phyloP scores from a whole-genome alignment of 2,113 vertebrate species.

The Pionites leucogaster region DNA sequence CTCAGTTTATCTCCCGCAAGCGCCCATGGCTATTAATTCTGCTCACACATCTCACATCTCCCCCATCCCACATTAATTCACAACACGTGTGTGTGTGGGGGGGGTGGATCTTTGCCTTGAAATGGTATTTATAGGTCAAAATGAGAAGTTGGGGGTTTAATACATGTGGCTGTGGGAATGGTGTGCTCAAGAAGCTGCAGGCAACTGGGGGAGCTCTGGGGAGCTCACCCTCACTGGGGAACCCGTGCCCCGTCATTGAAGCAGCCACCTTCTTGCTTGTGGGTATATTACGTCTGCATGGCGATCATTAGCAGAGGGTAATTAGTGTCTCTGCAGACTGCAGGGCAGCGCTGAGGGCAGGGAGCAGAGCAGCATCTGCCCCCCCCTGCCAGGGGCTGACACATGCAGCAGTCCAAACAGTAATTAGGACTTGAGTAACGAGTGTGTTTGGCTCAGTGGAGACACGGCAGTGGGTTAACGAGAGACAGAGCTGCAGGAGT shows the following conservation, averaged over 20 bases:
- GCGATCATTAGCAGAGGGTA: not conserved
- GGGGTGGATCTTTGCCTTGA: not conserved
- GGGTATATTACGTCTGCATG: not conserved
- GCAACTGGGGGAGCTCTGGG: not conserved
- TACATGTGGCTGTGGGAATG: not conserved
- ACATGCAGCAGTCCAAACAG: not conserved
- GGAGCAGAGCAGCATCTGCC: not conserved
- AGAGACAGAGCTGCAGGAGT: not conserved
- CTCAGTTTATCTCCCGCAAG: not conserved
- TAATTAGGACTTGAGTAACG: not conserved
- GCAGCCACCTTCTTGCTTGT: not conserved
- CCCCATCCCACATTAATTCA: not conserved
- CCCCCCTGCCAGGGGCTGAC: not conserved
- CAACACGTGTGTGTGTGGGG: not conserved
- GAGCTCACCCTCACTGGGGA: not conserved
- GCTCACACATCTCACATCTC: not conserved
- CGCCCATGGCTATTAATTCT: not conserved
- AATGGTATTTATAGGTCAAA: not conserved
- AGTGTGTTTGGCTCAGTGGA: not conserved
- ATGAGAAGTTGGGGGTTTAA: not conserved
- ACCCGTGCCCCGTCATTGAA: not conserved
- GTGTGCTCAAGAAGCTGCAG: not conserved
- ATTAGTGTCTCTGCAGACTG: not conserved
- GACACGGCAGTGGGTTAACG: accelerated
- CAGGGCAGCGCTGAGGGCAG: not conserved